Conservation (phyloP, 2,888 invertebrate species). For the Himalopsyche tibetana region DNA sequence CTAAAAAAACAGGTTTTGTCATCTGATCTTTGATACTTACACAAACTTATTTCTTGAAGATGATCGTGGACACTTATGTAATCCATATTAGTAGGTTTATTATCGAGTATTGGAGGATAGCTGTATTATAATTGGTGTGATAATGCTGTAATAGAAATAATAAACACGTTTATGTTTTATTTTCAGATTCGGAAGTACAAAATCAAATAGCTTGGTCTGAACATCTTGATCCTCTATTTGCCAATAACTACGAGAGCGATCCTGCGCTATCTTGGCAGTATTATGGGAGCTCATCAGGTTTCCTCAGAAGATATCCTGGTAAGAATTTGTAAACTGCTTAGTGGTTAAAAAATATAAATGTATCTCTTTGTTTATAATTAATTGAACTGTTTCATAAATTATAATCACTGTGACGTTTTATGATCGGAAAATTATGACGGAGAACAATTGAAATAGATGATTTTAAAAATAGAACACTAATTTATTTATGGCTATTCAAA, state of each 20-base stretch:
- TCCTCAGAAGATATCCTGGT: constrained; percentile 97
- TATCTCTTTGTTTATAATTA: background rate
- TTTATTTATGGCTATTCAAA: no score
- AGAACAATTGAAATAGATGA: no score
- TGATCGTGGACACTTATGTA: no score
- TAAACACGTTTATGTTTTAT: background rate
- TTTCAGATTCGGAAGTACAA: constrained; percentile 86
- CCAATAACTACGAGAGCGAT: constrained; percentile 92
- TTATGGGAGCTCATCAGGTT: constrained; percentile 97
- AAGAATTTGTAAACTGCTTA: constrained; percentile 64
- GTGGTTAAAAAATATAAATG: background rate
- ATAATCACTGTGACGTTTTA: no score
- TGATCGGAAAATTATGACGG: no score
- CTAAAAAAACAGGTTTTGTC: no score
- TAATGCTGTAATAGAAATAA: no score
- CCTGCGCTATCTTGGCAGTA: constrained; percentile 98
- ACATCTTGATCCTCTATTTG: constrained; percentile 91
- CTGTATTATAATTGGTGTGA: background rate
- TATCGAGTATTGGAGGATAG: no score
- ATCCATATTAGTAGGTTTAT: no score
- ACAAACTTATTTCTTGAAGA: no score
- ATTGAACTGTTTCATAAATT: background rate
- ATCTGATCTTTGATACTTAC: no score
- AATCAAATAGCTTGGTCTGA: constrained; percentile 97
- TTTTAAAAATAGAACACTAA: no score